These are phyloP conservation scores for Melitaea cinxia DNA, from an alignment of 1,140 invertebrate species.

Conservation along the genomic window DNA sequence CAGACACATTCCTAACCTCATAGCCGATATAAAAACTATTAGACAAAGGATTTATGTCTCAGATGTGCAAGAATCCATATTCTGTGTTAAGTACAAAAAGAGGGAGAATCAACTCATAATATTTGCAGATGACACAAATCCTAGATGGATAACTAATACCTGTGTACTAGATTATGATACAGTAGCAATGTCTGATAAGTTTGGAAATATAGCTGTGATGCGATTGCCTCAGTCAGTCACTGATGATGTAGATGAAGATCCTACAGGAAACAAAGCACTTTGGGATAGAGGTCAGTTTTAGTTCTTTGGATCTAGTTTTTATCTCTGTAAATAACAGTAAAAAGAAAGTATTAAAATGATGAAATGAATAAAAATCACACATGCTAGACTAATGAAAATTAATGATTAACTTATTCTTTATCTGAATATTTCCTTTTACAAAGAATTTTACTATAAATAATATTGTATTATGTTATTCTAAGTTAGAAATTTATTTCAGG, in stretches of 20 bases:
- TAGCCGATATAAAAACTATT: conserved; percentile 96
- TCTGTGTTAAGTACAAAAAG: conserved; percentile 97
- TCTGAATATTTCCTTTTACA: conserved; percentile 46
- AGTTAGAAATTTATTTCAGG: conserved; percentile 69
- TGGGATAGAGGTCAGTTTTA: conserved; percentile 94
- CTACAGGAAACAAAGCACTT: conserved; percentile 98
- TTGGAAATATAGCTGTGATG: conserved; percentile 98
- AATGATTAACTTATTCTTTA: conserved; percentile 66
- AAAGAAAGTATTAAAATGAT: conserved; percentile 57
- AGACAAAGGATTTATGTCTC: conserved; percentile 97
- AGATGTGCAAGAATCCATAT: conserved; percentile 98
- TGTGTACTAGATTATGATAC: conserved; percentile 98
- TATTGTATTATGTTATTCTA: background rate
- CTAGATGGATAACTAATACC: conserved; percentile 96
- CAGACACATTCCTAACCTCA: conserved; percentile 98
- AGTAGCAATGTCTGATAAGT: conserved; percentile 97
- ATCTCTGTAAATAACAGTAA: no score
- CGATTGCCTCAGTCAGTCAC: conserved; percentile 94
- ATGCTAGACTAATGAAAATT: conserved; percentile 81
- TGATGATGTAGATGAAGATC: conserved; percentile 99
- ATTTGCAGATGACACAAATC: conserved; percentile 99
- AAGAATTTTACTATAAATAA: background rate
- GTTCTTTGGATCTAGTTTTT: no score
- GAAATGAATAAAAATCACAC: conserved; percentile 67
- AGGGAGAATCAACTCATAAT: conserved; percentile 98